Evolutionary conservation across 1,140 invertebrate genomes (phyloP), one percentile per base, ranked within the genome.

Genomic region (Bombus vancouverensis): DNA sequence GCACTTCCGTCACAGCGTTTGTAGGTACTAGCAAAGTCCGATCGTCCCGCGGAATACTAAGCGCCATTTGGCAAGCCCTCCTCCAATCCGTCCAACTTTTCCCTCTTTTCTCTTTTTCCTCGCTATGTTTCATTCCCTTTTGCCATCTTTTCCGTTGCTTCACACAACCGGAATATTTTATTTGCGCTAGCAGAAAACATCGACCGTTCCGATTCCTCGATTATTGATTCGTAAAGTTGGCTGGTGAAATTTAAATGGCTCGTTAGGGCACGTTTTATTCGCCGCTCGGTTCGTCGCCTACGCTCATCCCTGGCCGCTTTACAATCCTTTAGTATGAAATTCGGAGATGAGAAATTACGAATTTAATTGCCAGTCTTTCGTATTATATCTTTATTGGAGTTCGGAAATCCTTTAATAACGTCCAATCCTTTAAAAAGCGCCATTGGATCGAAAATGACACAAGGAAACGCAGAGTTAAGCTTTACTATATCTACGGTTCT

Each of bases 61-160:
- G 90, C 92, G 89, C 90, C 91, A 91, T 94, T 94, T 93, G 93
- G 93, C 93, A 93, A 91, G 79, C 88, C 87, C 87, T 86, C 88
- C 81, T 59, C 87, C 80, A 13, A 66, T 62, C 47, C 83, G 81
- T 83, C 88, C 88, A 89, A 83, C 84, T 81, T 85, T 44, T 28
- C 28, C 47, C 79, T n/a, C 15, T 10, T 13, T 34, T 15, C n/a
- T 2, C 77, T 15, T 25, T 39, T 12, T 18, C 9, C 32, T 2
- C 9, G 9, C 53, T 3, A 37, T 32, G 75, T 47, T 71, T 39
- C 73, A 12, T 39, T 1, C 34, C 74, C 18, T 12, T 25, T 15
- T 4, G 57, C 22, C 34, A 15, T 78, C 57, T 32, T 65, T 15
- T 62, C 28, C 59, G 3, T 62, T 59, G 6, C 10, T 28, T 6